These are phyloP conservation scores for Cichladusa arquata DNA, from an alignment of 2,113 vertebrate species.

Conservation along the genomic window DNA sequence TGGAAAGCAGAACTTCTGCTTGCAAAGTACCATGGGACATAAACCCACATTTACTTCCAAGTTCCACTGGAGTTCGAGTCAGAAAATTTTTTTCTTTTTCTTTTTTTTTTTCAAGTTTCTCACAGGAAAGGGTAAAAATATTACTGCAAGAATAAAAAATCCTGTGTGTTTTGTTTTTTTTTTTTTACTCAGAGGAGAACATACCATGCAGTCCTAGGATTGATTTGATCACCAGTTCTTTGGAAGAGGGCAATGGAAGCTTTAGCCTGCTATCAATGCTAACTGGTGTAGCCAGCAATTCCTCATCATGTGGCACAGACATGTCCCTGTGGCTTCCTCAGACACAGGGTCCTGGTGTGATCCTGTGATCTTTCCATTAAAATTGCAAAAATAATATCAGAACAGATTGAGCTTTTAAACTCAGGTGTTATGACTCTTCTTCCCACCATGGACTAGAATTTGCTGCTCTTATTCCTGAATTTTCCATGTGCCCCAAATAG, in stretches of 20 bases:
- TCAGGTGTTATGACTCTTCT: not conserved
- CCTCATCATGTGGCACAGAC: no score
- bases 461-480: not conserved
- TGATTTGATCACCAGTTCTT: not conserved
- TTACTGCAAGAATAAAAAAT: slow-evolving; percentile 36
- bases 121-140: slow-evolving; percentile 36
- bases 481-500: not conserved
- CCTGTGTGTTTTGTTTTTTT: no score
- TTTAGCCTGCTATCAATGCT: not conserved
- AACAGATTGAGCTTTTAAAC: not conserved
- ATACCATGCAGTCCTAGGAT: not conserved
- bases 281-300: not conserved
- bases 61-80: not conserved
- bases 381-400: not conserved
- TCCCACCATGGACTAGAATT: not conserved
- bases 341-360: not conserved
- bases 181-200: not conserved
- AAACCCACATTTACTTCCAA: slow-evolving; percentile 34
- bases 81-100: not conserved
- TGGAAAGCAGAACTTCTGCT: slow-evolving; percentile 36
- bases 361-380: not conserved
- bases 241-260: not conserved
- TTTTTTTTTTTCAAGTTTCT: not conserved
- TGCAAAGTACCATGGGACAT: slow-evolving; percentile 25
- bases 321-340: not conserved